A percentile compares a stretch with the other conserved stretches of the same genome.
These are phyloP conservation scores for Galago senegalensis DNA, from an alignment of 2,797 vertebrate genomes.

Conservation along the genomic window DNA sequence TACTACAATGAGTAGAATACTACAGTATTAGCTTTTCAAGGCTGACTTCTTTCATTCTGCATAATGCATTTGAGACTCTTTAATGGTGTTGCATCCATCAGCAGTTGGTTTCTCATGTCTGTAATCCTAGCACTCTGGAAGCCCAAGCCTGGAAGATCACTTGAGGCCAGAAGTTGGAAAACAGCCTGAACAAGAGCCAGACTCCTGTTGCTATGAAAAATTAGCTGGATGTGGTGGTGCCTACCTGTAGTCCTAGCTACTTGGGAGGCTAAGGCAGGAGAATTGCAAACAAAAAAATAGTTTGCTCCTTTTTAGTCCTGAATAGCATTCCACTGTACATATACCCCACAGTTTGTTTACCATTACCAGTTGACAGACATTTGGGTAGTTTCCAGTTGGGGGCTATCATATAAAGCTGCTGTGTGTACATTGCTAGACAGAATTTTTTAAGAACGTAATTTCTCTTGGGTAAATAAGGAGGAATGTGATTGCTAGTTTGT, in stretches of 20 bases:
- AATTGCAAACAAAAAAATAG: too few species aligned
- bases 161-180: background rate
- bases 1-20: background rate
- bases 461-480: background rate
- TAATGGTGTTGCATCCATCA: background rate
- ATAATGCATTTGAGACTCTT: background rate
- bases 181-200: background rate
- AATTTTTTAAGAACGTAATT: background rate
- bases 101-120: background rate
- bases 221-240: background rate
- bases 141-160: background rate
- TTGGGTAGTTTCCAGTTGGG: background rate
- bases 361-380: background rate
- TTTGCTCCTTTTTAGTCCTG: background rate
- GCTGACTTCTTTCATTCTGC: background rate
- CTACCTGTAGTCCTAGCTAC: background rate
- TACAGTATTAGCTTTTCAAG: background rate
- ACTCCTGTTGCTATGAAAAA: background rate
- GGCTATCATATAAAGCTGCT: conserved; percentile 6
- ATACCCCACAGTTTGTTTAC: background rate
- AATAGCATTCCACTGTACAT: background rate
- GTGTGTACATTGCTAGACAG: background rate
- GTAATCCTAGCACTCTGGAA: background rate
- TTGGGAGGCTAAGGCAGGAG: background rate
- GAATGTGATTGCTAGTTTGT: background rate